Conservation (phyloP, 2,888 invertebrate genomes). For the Enchytraeus crypticus region DNA sequence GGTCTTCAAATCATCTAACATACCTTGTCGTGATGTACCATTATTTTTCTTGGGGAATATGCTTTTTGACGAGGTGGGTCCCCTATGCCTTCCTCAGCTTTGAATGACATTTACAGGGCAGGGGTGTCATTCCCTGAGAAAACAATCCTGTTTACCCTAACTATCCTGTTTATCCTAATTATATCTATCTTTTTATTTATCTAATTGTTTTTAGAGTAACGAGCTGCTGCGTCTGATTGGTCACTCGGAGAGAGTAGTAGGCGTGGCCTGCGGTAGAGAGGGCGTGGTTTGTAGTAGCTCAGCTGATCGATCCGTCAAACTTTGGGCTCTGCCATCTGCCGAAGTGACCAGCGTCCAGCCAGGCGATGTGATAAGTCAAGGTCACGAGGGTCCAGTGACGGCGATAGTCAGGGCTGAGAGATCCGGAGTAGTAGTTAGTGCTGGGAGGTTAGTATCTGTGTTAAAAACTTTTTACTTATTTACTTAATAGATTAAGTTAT, state of each 20-base stretch:
- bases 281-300: constrained; percentile 36
- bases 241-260: constrained; percentile 40
- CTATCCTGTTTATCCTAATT: not conserved
- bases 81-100: too few relatives aligned
- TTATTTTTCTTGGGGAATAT: not conserved
- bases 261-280: constrained; percentile 32
- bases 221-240: constrained; percentile 39
- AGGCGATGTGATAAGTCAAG: not conserved
- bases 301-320: constrained; percentile 35
- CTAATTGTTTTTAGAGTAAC: constrained; percentile 32
- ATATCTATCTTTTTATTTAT: not conserved
- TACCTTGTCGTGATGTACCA: too few relatives aligned
- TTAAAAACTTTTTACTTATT: too few relatives aligned
- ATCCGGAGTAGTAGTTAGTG: not conserved
- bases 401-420: not conserved
- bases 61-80: too few relatives aligned
- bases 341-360: not conserved
- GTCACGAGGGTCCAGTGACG: constrained; percentile 2
- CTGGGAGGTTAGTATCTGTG: constrained; percentile 7
- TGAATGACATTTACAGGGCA: too few relatives aligned
- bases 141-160: too few relatives aligned
- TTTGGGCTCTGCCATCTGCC: constrained; percentile 32
- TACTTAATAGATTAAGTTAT: too few relatives aligned
- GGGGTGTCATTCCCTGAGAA: too few relatives aligned
- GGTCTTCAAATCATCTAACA: too few relatives aligned